phyloP scores from a whole-genome alignment of 2,888 invertebrate genomes.

The Hypsopygia costalis region DNA sequence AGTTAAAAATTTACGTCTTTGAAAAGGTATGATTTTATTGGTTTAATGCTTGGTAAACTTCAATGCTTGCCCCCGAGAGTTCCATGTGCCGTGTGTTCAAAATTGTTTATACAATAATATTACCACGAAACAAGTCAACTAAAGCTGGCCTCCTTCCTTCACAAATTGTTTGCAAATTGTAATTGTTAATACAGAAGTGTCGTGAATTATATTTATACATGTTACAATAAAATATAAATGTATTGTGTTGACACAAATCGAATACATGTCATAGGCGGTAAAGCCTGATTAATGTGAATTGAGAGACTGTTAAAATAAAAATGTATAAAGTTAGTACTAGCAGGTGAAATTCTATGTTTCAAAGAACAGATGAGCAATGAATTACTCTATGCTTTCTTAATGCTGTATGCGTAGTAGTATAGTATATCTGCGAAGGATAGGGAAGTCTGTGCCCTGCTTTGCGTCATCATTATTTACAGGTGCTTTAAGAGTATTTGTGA shows the following conservation, averaged over 20 bases:
- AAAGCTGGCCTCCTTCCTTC: slow-evolving; percentile 88
- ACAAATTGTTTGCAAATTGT: slow-evolving; percentile 93
- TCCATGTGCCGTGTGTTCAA: slow-evolving; percentile 51
- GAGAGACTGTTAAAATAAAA: slow-evolving; percentile 17
- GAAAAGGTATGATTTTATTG: slow-evolving; percentile 79
- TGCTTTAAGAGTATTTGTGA: slow-evolving; percentile 9
- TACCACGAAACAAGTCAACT: slow-evolving; percentile 35
- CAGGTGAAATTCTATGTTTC: slow-evolving; percentile 21
- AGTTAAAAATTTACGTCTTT: slow-evolving; percentile 69
- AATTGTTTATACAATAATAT: slow-evolving; percentile 38
- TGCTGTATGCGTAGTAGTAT: background rate
- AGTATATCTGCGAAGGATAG: slow-evolving; percentile 4
- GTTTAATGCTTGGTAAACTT: slow-evolving; percentile 66
- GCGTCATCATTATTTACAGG: slow-evolving; percentile 12
- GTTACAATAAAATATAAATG: background rate
- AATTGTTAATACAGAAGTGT: slow-evolving; percentile 26
- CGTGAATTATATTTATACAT: slow-evolving; percentile 12
- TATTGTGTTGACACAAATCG: slow-evolving; percentile 10
- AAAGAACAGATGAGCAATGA: background rate
- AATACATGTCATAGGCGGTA: slow-evolving; percentile 22
- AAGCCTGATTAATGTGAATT: slow-evolving; percentile 15
- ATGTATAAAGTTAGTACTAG: slow-evolving; percentile 16
- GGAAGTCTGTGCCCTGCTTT: slow-evolving; percentile 6
- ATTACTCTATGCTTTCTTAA: background rate
- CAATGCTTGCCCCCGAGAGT: slow-evolving; percentile 66